Evolutionary conservation across 2,113 vertebrate genomes (phyloP).

Genomic region (Chloropsis hardwickii): DNA sequence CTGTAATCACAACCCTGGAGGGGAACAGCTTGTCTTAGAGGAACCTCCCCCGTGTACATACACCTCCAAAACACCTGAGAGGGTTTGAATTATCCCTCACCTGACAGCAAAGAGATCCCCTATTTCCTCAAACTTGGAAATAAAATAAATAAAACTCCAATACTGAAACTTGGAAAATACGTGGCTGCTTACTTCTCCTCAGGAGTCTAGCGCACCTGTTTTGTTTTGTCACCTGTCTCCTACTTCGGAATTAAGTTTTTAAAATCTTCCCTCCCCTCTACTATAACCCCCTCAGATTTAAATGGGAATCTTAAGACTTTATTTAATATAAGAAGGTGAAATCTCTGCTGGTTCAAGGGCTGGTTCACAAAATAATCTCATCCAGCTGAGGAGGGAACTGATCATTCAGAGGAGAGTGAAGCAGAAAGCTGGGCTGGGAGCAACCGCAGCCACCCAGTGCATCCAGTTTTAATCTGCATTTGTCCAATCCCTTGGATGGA

Average conservation of each 20-base stretch:
- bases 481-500: neutral
- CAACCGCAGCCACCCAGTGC: neutral
- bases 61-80: neutral
- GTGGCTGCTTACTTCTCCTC: neutral
- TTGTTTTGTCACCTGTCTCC: neutral
- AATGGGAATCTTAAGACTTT: neutral
- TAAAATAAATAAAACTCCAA: too few species aligned
- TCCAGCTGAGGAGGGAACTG: neutral
- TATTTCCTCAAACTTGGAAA: neutral
- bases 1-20: accelerated
- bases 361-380: neutral
- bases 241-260: neutral
- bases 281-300: neutral
- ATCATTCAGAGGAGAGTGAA: neutral
- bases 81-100: neutral
- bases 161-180: neutral
- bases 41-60: neutral
- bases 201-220: neutral
- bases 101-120: neutral
- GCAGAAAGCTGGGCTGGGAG: neutral
- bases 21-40: neutral
- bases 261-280: neutral
- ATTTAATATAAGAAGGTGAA: neutral
- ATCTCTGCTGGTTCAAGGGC: neutral
- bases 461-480: neutral